phyloP scores from a whole-genome alignment of 1,140 invertebrate genomes.

The Liolophura sinensis region DNA sequence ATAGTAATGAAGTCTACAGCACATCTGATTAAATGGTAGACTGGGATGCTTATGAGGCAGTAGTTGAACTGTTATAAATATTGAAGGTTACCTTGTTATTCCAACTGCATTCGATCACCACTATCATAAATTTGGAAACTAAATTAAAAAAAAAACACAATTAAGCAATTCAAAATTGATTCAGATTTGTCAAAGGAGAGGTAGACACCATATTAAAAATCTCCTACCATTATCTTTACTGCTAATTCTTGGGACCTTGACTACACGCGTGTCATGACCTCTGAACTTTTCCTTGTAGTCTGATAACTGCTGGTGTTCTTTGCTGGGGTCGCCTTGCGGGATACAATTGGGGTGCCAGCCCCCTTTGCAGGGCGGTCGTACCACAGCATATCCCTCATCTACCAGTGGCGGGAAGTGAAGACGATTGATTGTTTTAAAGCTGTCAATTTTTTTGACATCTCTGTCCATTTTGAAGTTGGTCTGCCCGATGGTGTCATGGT shows the following conservation, averaged over 20 bases:
- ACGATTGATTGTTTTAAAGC: constrained; percentile 42
- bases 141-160: too few relatives aligned
- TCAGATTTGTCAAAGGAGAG: neutral
- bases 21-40: too few relatives aligned
- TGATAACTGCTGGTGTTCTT: constrained; percentile 37
- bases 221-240: constrained; percentile 38
- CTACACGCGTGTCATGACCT: constrained; percentile 38
- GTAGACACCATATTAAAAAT: neutral
- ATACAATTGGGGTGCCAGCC: constrained; percentile 18
- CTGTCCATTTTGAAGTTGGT: constrained; percentile 54
- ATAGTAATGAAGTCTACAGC: too few relatives aligned
- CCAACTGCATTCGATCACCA: too few relatives aligned
- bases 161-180: neutral
- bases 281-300: constrained; percentile 41
- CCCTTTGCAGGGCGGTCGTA: constrained; percentile 15
- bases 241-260: constrained; percentile 33
- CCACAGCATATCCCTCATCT: constrained; percentile 19
- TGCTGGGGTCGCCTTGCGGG: constrained; percentile 42
- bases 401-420: constrained; percentile 42
- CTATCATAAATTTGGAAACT: too few relatives aligned
- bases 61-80: too few relatives aligned
- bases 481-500: constrained; percentile 33
- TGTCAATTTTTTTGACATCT: constrained; percentile 42
- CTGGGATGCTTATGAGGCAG: too few relatives aligned
- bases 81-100: too few relatives aligned